Conservation (phyloP, 37 sponge, comb jelly and placozoan species). For the Eunapius fragilis region DNA sequence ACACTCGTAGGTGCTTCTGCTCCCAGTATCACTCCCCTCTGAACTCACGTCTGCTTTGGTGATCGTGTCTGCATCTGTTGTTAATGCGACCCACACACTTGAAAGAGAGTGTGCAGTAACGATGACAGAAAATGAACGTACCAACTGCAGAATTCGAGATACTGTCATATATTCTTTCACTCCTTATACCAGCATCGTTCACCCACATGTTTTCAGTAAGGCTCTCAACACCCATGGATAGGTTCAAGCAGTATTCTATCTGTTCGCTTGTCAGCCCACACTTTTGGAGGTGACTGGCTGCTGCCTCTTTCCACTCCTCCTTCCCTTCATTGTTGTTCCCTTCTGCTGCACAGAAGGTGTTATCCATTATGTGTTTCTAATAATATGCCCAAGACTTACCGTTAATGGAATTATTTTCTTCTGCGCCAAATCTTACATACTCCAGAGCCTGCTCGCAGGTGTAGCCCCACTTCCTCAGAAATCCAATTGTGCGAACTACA, state of each 20-base stretch:
- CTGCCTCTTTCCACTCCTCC: background rate
- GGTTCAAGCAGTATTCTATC: background rate
- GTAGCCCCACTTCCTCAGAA: background rate
- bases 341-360: too few species aligned
- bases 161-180: background rate
- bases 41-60: background rate
- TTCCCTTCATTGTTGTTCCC: background rate
- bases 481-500: background rate
- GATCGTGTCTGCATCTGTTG: background rate
- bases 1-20: background rate
- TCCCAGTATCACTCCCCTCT: background rate
- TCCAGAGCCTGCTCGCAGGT: background rate
- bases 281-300: background rate
- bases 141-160: background rate
- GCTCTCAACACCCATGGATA: background rate
- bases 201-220: background rate
- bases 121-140: too few species aligned
- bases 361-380: background rate
- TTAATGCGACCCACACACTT: too few species aligned
- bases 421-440: background rate
- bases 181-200: background rate
- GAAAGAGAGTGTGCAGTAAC: too few species aligned
- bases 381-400: background rate
- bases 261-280: background rate
- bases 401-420: background rate